Base-by-base conservation (phyloP, 2,113 vertebrate genomes). In the Plecotus auritus region DNA sequence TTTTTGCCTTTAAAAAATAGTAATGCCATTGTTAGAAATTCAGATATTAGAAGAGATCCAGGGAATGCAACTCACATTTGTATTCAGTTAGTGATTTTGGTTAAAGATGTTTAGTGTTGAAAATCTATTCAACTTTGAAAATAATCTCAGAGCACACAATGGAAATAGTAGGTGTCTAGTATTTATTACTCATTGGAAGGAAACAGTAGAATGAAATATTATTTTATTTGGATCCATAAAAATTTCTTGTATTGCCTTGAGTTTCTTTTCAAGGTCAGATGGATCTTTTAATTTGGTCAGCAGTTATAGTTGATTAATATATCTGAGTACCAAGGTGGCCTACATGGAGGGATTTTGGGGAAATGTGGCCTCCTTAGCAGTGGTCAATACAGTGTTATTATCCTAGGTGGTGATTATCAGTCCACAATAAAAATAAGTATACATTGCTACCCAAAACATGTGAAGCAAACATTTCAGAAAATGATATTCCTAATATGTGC, bases 11-110 rank as follows among this genome's bases (percentile, higher is more conserved):
- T 51, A 66, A 93, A 94, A 85, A 78, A 30, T 13, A 59, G 10
- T 94, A 89, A 85, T 93, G 84, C 40, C n/a, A 30, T 92, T 88
- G 40, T 88, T 97, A 85, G 42, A 45, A 89, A 23, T 77, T 81
- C 81, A 70, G 40, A 51, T 85, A 59, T 47, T 88, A 20, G 26
- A 87, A 69, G 73, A 82, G 28, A 90, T 67, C 40, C 16, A 49
- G 51, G 35, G 20, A 95, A 59, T 56, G 7, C 42, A 94, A 20
- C 16, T 95, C 77, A 72, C 9, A 26, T 91, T 91, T 92, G 10
- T 81, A 66, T 77, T 90, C 61, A 85, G 70, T 94, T 94, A 95
- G 45, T 92, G 70, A 67, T 88, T 92, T n/a, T 94, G 17, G 23
- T 56, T 70, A 45, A 88, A 10, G 45, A 51, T 47, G 22, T 90